Percentiles rank a stretch among this genome's conserved stretches.
These are phyloP conservation scores for Idaea biselata DNA, from an alignment of 2,888 invertebrate species.

Conservation along the genomic window DNA sequence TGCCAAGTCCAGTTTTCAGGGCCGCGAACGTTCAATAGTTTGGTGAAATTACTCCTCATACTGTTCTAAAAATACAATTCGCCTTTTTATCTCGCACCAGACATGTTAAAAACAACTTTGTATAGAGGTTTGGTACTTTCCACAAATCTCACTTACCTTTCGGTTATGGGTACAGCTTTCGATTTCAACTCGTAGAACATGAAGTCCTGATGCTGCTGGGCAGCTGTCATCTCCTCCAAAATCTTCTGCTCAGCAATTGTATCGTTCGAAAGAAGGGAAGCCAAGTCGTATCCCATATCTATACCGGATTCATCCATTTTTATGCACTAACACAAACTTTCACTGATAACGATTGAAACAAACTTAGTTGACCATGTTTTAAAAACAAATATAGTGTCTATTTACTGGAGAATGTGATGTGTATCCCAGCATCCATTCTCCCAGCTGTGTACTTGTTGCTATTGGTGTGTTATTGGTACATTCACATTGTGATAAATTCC, in stretches of 20 bases:
- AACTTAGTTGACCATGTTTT: slow-evolving; percentile 39
- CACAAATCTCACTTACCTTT: slow-evolving; percentile 82
- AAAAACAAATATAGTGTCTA: slow-evolving; percentile 54
- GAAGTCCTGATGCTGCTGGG: slow-evolving; percentile 80
- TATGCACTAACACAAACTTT: slow-evolving; percentile 57
- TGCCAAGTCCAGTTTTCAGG: slow-evolving; percentile 76
- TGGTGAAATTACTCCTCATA: slow-evolving; percentile 74
- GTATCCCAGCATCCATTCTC: slow-evolving; percentile 69
- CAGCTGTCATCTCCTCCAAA: slow-evolving; percentile 78
- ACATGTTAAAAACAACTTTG: background rate
- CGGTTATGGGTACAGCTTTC: slow-evolving; percentile 79
- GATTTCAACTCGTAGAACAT: slow-evolving; percentile 84
- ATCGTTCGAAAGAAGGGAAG: slow-evolving; percentile 79
- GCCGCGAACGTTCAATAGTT: slow-evolving; percentile 59
- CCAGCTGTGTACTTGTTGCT: slow-evolving; percentile 77
- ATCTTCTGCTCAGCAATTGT: slow-evolving; percentile 75
- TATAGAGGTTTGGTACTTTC: slow-evolving; percentile 17
- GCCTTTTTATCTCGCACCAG: slow-evolving; percentile 34
- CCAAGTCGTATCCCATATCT: slow-evolving; percentile 83
- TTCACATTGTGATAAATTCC: slow-evolving; percentile 48
- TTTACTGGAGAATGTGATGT: slow-evolving; percentile 49
- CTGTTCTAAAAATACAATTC: slow-evolving; percentile 71
- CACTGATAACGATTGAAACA: slow-evolving; percentile 50
- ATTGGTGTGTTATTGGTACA: slow-evolving; percentile 51
- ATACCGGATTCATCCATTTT: slow-evolving; percentile 84